Evolutionary conservation across 2,888 invertebrate genomes (phyloP).

Genomic region (Ormia ochracea): DNA sequence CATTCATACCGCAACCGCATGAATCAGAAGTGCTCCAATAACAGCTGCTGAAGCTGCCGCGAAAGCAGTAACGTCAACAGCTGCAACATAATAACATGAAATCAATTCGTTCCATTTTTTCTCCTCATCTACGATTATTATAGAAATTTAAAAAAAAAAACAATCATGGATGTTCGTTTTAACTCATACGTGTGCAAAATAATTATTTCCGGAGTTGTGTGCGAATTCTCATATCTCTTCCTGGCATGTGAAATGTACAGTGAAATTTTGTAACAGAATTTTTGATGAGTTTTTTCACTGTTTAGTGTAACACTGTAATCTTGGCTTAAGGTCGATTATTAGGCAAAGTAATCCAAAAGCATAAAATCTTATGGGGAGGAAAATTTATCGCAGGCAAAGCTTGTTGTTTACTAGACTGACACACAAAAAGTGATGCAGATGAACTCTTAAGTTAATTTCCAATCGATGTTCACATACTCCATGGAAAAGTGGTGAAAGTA

Average conservation of each 20-base stretch:
- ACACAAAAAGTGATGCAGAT: too few relatives aligned
- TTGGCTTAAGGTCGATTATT: too few relatives aligned
- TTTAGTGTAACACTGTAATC: too few relatives aligned
- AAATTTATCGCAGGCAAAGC: too few relatives aligned
- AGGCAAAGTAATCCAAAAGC: too few relatives aligned
- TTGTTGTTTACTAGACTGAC: too few relatives aligned
- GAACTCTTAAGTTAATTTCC: too few relatives aligned
- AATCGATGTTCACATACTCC: too few relatives aligned
- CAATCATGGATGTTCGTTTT: not conserved
- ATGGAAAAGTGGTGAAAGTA: too few relatives aligned
- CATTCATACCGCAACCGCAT: not conserved
- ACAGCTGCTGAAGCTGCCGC: not conserved
- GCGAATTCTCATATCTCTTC: not conserved
- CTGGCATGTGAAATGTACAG: not conserved
- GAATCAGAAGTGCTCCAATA: slow-evolving; percentile 2
- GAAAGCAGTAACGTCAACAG: not conserved
- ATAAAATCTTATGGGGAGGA: too few relatives aligned
- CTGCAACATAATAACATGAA: slow-evolving; percentile 22
- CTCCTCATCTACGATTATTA: not conserved
- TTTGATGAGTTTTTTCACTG: too few relatives aligned
- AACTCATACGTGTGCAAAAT: not conserved
- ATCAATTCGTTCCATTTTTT: not conserved
- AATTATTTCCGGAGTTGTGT: not conserved
- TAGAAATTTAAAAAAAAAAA: slow-evolving; percentile 6
- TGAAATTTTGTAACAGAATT: not conserved